Percentiles rank a stretch among this genome's conserved stretches.
These are phyloP conservation scores for Plagiodera versicolora DNA, from an alignment of 2,888 invertebrate species.

Conservation along the genomic window DNA sequence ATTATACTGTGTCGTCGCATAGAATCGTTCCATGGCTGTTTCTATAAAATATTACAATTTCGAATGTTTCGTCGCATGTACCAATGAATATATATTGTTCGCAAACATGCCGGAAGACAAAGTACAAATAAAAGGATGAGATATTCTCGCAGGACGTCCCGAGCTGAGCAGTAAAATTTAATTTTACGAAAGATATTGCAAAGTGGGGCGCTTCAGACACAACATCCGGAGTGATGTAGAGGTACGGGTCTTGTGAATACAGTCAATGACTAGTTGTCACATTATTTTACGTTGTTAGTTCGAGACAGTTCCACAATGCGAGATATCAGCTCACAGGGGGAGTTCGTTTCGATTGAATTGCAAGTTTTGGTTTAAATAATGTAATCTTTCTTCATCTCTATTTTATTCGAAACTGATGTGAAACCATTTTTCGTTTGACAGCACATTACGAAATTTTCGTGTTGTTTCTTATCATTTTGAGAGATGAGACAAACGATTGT, in stretches of 20 bases:
- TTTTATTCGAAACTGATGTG: too few species aligned
- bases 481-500: too few species aligned
- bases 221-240: slow-evolving; percentile 16
- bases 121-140: slow-evolving; percentile 22
- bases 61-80: background rate
- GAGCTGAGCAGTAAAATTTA: slow-evolving; percentile 27
- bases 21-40: background rate
- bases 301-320: background rate
- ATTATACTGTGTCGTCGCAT: too few species aligned
- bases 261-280: background rate
- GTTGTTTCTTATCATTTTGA: too few species aligned
- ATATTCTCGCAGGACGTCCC: slow-evolving; percentile 19
- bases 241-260: slow-evolving; percentile 8
- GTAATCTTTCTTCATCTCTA: too few species aligned
- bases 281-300: background rate
- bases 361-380: too few species aligned
- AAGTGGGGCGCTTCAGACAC: slow-evolving; percentile 20
- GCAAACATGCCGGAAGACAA: slow-evolving; percentile 14
- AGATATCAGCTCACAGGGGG: too few species aligned
- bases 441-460: too few species aligned
- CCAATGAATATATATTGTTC: slow-evolving; percentile 16
- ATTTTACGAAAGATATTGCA: slow-evolving; percentile 30
- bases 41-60: background rate
- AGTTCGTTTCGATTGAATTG: too few species aligned
- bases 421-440: too few species aligned